Percentiles rank a stretch among this genome's conserved stretches.
Evolutionary conservation across 2,888 invertebrate species (phyloP).

Genomic region (Acronicta aceris): DNA sequence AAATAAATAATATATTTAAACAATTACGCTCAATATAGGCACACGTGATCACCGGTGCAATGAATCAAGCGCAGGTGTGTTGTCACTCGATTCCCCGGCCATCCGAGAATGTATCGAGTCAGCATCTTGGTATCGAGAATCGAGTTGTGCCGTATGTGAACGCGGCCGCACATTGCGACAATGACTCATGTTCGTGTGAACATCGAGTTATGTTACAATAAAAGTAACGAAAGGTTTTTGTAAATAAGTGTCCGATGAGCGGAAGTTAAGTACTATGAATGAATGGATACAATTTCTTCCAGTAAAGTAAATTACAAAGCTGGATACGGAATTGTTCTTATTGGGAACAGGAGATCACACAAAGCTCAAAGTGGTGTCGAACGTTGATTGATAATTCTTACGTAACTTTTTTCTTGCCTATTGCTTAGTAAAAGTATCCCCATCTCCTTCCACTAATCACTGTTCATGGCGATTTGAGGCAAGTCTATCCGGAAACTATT

Average conservation of each 20-base stretch:
- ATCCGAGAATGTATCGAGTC: constrained; percentile 76
- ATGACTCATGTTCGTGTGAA: constrained; percentile 75
- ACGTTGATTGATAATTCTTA: no score
- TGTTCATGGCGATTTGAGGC: neutral
- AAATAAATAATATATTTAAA: constrained; percentile 30
- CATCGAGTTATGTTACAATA: constrained; percentile 52
- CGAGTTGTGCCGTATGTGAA: constrained; percentile 66
- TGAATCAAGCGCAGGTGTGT: constrained; percentile 75
- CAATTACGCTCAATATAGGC: constrained; percentile 24
- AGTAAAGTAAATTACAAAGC: constrained; percentile 1
- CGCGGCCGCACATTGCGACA: constrained; percentile 58
- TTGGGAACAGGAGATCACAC: no score
- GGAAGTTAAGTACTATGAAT: constrained; percentile 44
- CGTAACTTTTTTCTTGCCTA: no score
- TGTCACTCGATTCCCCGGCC: constrained; percentile 72
- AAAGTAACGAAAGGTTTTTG: constrained; percentile 36
- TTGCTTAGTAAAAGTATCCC: no score
- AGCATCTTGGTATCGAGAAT: constrained; percentile 77
- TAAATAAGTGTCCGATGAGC: constrained; percentile 38
- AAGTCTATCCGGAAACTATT: no score
- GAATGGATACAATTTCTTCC: constrained; percentile 23
- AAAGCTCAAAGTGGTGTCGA: no score
- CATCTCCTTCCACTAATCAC: no score
- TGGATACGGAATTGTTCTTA: neutral
- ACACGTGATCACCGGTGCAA: constrained; percentile 38